A percentile compares a stretch with the other conserved stretches of the same genome.
phyloP scores from a whole-genome alignment of 64 coral and sea anemone species.

The Catalaphyllia jardinei region DNA sequence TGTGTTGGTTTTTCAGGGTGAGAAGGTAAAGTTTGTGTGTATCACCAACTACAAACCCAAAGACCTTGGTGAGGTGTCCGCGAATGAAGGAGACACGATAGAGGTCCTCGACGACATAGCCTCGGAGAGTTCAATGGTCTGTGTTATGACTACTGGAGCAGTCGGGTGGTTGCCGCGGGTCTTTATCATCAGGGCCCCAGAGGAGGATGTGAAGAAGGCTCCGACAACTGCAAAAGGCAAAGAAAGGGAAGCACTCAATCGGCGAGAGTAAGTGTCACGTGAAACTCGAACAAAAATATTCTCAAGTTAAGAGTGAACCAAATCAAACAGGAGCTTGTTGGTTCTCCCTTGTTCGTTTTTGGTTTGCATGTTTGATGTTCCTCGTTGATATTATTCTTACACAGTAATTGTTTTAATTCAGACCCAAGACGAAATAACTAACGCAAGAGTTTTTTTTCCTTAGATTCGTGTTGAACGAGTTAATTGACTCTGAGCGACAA shows the following conservation, averaged over 20 bases:
- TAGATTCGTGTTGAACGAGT: constrained; percentile 70
- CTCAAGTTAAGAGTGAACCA: no score
- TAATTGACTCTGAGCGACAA: constrained; percentile 79
- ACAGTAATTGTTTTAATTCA: no score
- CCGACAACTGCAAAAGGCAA: constrained; percentile 55
- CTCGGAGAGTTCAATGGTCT: constrained; percentile 57
- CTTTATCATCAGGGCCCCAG: constrained; percentile 54
- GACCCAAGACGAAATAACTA: no score
- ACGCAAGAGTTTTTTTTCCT: no score
- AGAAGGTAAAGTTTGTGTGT: constrained; percentile 39
- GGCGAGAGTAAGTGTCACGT: constrained; percentile 77
- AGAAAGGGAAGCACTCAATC: constrained; percentile 69
- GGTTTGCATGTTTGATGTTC: no score
- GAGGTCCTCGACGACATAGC: constrained; percentile 75
- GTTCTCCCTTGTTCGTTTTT: no score
- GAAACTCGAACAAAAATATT: no score
- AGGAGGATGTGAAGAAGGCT: constrained; percentile 59
- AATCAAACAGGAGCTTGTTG: no score
- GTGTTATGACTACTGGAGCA: constrained; percentile 64
- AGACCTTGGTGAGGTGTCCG: constrained; percentile 63
- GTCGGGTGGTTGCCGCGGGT: constrained; percentile 83
- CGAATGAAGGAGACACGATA: constrained; percentile 71
- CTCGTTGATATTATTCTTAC: no score
- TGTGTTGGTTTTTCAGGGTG: neutral
- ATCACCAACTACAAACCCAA: constrained; percentile 79